Conservation (phyloP, 2,797 vertebrate genomes). For the Gorsachius magnificus region DNA sequence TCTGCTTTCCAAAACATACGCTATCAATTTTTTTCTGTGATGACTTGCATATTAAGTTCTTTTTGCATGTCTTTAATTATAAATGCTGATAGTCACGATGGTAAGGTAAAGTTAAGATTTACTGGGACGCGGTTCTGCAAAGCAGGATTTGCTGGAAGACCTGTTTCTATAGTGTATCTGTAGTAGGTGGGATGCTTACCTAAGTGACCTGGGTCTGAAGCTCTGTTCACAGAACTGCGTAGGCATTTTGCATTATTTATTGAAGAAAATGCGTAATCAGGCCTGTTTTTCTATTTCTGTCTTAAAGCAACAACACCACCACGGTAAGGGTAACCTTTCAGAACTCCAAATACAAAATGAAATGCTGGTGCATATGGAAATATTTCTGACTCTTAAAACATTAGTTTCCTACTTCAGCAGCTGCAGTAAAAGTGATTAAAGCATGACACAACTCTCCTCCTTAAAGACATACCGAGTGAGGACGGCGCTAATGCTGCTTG, state of each 20-base stretch:
- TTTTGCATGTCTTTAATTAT: neutral
- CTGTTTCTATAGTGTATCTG: neutral
- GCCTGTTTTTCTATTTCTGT: slow-evolving; percentile 28
- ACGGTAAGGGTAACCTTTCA: neutral
- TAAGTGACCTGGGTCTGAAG: neutral
- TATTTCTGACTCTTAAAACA: neutral
- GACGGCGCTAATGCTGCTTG: neutral
- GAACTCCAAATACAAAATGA: neutral
- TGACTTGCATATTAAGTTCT: neutral
- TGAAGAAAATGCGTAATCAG: slow-evolving; percentile 25
- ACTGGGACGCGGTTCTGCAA: neutral
- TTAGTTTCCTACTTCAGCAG: neutral
- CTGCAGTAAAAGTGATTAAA: neutral
- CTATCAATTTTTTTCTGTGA: fast-evolving
- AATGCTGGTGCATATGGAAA: fast-evolving
- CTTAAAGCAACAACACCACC: neutral
- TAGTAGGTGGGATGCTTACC: neutral
- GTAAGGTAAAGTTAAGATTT: neutral
- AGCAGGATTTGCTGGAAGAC: neutral
- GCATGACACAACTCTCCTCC: fast-evolving
- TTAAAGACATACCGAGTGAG: fast-evolving
- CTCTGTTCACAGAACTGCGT: neutral
- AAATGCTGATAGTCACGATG: neutral
- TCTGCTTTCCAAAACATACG: neutral
- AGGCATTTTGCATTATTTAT: slow-evolving; percentile 51